Evolutionary conservation across 2,797 vertebrate genomes (phyloP), one percentile per base, ranked within the genome.

Genomic region (Lophotriccus pileatus): DNA sequence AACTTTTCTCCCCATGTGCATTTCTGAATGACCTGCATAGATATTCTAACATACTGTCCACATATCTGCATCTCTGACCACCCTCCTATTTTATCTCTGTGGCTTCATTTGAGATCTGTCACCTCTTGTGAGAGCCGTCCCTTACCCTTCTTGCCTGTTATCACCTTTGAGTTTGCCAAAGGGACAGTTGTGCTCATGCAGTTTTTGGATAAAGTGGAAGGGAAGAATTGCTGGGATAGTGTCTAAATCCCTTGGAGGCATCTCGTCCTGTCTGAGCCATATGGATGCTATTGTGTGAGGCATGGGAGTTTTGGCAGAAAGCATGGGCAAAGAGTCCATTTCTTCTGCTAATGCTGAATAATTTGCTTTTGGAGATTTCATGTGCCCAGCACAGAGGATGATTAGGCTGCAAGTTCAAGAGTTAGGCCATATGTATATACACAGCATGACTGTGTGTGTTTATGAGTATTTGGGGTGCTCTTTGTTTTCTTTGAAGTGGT

Each of bases 261-360:
- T 28, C 27, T 52, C 43, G 37, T 62, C 12, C 39, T 94, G 13
- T 25, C 58, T 52, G 55, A 83, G 13, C 27, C 28, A 34, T 7
- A 21, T 10, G 15, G 20, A 12, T 79, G 7, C 18, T 58, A 12
- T 4, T 37, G 18, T 28, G n/a, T 32, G 28, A 82, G 47, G 7
- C 27, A 30, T 1, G 39, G 14, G 13, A 9, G 0, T 70, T 83
- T 59, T 7, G 2, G 10, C 9, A 46, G 15, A 55, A 74, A 50
- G n/a, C 0, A 0, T 15, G 9, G 36, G 12, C 10, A 90, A 64
- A 58, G 5, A 0, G 0, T 56, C 30, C 5, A 2, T 23, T 84
- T 64, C 24, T 80, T 59, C 23, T 8, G 14, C 47, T 47, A 32
- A 10, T 19, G 36, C 9, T 16, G 32, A 77, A 12, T 46, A 70